A percentile compares a stretch with the other conserved stretches of the same genome.
phyloP scores from a whole-genome alignment of 2,797 vertebrate genomes.

The Remorina albescens region DNA sequence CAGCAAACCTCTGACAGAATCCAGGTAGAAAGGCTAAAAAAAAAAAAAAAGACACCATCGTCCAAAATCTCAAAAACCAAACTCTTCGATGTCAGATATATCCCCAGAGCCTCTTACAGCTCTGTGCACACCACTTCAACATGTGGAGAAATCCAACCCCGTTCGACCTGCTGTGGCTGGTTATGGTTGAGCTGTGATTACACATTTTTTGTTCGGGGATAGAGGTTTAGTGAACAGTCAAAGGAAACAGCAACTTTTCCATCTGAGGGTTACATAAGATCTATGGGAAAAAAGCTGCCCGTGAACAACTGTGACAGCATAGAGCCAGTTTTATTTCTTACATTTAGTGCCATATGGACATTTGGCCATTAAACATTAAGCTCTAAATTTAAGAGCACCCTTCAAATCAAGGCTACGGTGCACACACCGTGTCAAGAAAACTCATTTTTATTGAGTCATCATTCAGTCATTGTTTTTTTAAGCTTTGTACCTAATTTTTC shows the following conservation, averaged over 20 bases:
- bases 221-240: background rate
- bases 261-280: constrained; percentile 29
- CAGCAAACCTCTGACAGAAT: background rate
- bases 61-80: background rate
- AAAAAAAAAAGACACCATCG: background rate
- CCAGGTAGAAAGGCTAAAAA: background rate
- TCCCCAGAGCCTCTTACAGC: background rate
- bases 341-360: constrained; percentile 35
- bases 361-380: constrained; percentile 37
- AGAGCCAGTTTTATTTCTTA: constrained; percentile 20
- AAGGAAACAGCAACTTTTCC: constrained; percentile 13
- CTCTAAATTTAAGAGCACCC: constrained; percentile 19
- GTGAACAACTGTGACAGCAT: constrained; percentile 10
- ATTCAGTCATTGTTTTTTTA: constrained; percentile 22
- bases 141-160: background rate
- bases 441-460: constrained; percentile 19
- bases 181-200: background rate
- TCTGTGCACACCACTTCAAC: background rate
- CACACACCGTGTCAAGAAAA: constrained; percentile 43
- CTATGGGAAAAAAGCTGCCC: constrained; percentile 6
- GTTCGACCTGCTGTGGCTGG: background rate
- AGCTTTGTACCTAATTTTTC: background rate
- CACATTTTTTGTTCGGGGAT: background rate
- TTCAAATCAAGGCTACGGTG: constrained; percentile 4
- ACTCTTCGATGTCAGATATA: background rate